These are phyloP conservation scores for Apolygus lucorum DNA, from an alignment of 1,140 invertebrate genomes.

Conservation along the genomic window DNA sequence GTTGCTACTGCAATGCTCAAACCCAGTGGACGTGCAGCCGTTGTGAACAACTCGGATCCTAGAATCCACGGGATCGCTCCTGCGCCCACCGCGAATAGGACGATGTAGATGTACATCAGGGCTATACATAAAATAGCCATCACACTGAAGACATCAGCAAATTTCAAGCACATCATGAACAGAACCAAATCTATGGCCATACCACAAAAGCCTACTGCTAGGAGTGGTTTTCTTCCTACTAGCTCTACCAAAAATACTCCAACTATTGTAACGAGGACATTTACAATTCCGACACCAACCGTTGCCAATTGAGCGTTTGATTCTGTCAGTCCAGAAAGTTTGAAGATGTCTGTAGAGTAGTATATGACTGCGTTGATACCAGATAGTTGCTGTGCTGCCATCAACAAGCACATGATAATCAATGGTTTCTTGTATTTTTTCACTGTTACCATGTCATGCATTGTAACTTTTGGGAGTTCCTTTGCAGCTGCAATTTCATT, in stretches of 20 bases:
- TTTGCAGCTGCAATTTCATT: conserved; percentile 67
- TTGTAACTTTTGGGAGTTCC: conserved; percentile 57
- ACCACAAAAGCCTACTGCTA: not conserved
- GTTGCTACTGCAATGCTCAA: conserved; percentile 68
- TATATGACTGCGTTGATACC: conserved; percentile 85
- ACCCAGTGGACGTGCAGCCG: conserved; percentile 64
- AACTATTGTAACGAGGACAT: not conserved
- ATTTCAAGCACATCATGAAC: not conserved
- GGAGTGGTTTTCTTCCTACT: not conserved
- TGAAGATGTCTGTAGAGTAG: conserved; percentile 62
- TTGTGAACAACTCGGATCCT: conserved; percentile 74
- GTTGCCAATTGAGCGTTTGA: not conserved
- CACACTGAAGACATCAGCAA: not conserved
- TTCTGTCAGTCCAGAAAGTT: conserved; percentile 41
- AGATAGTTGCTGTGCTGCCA: conserved; percentile 81
- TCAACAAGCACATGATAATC: conserved; percentile 70
- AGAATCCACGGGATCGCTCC: conserved; percentile 94
- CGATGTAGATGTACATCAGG: conserved; percentile 70
- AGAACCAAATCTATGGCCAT: not conserved
- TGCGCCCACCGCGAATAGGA: conserved; percentile 67
- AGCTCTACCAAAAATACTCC: conserved; percentile 1
- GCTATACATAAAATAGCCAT: conserved; percentile 48
- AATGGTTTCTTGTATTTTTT: conserved; percentile 63
- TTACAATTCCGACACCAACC: not conserved
- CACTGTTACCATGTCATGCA: conserved; percentile 61